phyloP scores from a whole-genome alignment of 2,113 vertebrate species.

The Sylvicapra grimmia region DNA sequence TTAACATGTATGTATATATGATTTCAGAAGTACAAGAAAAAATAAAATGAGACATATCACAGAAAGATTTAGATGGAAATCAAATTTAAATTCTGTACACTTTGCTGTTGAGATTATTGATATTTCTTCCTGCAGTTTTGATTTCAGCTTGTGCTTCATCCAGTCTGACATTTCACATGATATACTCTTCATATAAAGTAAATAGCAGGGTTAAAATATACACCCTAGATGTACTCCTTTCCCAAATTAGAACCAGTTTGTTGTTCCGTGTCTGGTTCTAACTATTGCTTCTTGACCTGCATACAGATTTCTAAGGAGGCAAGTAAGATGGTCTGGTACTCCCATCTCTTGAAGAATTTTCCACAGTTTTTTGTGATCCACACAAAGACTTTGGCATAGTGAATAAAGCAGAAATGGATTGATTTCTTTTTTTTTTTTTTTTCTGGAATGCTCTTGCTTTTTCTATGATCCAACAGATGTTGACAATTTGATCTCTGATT shows the following conservation, averaged over 20 bases:
- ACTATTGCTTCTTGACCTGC: background rate
- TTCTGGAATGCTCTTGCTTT: background rate
- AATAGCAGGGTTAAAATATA: background rate
- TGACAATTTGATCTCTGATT: background rate
- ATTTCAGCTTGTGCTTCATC: conserved; percentile 12
- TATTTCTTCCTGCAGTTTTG: background rate
- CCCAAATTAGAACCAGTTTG: background rate
- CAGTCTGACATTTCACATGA: background rate
- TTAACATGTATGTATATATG: background rate
- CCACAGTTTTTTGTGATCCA: background rate
- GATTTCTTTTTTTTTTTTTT: no score
- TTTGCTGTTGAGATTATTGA: conserved; percentile 82
- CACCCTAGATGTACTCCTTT: background rate
- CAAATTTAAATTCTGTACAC: conserved; percentile 84
- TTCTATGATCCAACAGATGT: background rate
- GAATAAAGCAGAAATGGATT: background rate
- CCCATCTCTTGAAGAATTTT: background rate
- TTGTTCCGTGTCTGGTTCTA: background rate
- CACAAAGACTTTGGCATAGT: background rate
- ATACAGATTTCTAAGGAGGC: background rate
- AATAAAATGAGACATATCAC: conserved; percentile 84
- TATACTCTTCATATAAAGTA: background rate
- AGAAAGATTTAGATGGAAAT: conserved; percentile 86
- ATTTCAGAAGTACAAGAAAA: conserved; percentile 85
- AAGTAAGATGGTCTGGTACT: background rate